Base-by-base conservation (phyloP, 2,797 vertebrate species). In the Melanitta fusca region DNA sequence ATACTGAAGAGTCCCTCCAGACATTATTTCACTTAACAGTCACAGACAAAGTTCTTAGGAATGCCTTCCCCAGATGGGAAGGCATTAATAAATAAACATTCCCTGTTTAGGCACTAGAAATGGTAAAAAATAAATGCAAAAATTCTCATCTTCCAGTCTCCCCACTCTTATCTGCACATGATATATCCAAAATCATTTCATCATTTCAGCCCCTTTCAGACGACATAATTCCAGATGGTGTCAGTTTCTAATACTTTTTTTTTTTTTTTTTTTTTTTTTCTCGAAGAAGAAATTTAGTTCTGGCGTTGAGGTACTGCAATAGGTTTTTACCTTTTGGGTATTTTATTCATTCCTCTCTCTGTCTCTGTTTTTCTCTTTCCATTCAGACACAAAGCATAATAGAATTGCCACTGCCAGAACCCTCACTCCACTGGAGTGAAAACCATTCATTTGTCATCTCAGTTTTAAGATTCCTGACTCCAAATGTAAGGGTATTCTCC, bases 361-460 rank as follows among this genome's bases (percentile, higher is more conserved):
- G 3, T 74, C 61, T 95, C 71, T 83, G 70, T 45, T 94, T 79
- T 84, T 36, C 47, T 81, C 34, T 85, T 92, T 94, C 72, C 88
- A 92, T 96, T 97, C 92, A 94, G 93, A 95, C 34, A 83, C 57
- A 80, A 73, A 96, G 78, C 21, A 65, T 97, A 98, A 98, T 96
- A 97, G 94, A 97, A 97, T 96, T 97, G 47, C 74, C 79, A 78
- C 91, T 95, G 97, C 96, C 97, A 97, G 97, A 97, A 72, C 90
- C 74, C 91, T 97, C 95, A 95, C 95, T 97, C 95, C 96, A 95
- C 60, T 97, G 97, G 93, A 98, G 96, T 98, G 98, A 98, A 98
- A 98, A 98, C 93, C 95, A 96, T 97, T 98, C 95, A 97, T 98
- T 98, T 98, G 96, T 97, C 1, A 1, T 98, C 97, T 98, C 97